Base-by-base conservation (phyloP, 2,797 vertebrate species). In the Sciaenops ocellatus region DNA sequence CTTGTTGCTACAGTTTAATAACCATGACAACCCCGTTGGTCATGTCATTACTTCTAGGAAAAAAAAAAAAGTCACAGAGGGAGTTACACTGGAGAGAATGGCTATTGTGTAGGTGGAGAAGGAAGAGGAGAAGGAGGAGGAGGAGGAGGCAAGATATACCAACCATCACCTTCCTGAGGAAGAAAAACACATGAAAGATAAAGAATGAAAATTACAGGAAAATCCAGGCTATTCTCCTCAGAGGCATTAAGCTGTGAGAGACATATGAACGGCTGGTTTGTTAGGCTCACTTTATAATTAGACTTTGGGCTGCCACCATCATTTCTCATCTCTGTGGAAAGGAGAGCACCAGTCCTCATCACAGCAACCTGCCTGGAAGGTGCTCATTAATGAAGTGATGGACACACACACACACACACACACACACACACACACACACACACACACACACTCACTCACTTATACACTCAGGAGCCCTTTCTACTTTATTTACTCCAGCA, bases 341-440 rank as follows among this genome's bases (percentile, higher is more conserved):
- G 87, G 76, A 89, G 83, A 84, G 89, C 88, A 85, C 71, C 77
- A 60, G 87, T 82, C 88, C 83, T 90, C 88, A 89, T 90, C 86
- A 84, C 83, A 70, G 69, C 83, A 87, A 88, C 88, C 89, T 91
- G 90, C 91, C 92, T 92, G 86, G 70, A 87, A 92, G 87, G 82
- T 88, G 85, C 89, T 92, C 89, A 86, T 91, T 92, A 92, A 90
- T 79, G 82, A 83, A 79, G 65, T 84, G 60, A 84, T 16, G 18
- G 66, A 73, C 73, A 69, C 81, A 66, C 84, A 79, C 62, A 34
- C 69, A 63, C 61, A 70, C 64, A 48, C 42, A 57, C 46, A 57
- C 55, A 68, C 54, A 34, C 26, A 57, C 60, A 28, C 56, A 38
- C 56, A 57, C 28, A 28, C 30, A n/a, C n/a, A 64, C 24, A 55